Evolutionary conservation across 2,888 invertebrate species (phyloP).

Genomic region (Lasioglossum figueresi): DNA sequence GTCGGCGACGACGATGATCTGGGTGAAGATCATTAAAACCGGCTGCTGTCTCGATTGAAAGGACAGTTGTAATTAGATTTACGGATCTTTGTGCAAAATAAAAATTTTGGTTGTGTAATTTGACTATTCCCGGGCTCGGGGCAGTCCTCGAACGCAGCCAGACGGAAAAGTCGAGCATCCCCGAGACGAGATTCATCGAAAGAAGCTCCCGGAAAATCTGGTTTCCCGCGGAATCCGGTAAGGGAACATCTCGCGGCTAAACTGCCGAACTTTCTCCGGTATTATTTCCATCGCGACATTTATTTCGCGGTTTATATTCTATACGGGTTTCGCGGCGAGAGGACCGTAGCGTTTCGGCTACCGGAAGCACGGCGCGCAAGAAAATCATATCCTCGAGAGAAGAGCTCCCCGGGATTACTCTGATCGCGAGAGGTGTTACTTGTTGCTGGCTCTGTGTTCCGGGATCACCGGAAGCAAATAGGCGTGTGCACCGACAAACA

Average conservation of each 20-base stretch:
- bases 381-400: slow-evolving; percentile 26
- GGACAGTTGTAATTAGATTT: too few relatives aligned
- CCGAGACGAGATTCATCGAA: not conserved
- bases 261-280: not conserved
- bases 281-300: slow-evolving; percentile 8
- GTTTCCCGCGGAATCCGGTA: not conserved
- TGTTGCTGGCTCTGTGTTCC: slow-evolving; percentile 31
- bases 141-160: not conserved
- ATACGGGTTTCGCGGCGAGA: not conserved
- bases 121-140: not conserved
- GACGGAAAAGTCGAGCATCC: not conserved
- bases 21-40: not conserved
- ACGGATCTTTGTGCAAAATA: not conserved
- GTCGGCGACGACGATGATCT: not conserved
- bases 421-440: slow-evolving; percentile 34
- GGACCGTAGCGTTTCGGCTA: not conserved
- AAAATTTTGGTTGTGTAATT: not conserved
- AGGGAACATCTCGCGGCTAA: not conserved
- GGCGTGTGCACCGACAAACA: not conserved
- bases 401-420: slow-evolving; percentile 25
- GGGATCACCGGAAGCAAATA: slow-evolving; percentile 18
- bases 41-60: not conserved
- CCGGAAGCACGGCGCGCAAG: not conserved
- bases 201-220: not conserved
- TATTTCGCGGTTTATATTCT: slow-evolving; percentile 5